Percentiles rank a stretch among this genome's conserved stretches.
Conservation (phyloP, 2,888 invertebrate genomes). For the Glyphotaelius pellucidus region DNA sequence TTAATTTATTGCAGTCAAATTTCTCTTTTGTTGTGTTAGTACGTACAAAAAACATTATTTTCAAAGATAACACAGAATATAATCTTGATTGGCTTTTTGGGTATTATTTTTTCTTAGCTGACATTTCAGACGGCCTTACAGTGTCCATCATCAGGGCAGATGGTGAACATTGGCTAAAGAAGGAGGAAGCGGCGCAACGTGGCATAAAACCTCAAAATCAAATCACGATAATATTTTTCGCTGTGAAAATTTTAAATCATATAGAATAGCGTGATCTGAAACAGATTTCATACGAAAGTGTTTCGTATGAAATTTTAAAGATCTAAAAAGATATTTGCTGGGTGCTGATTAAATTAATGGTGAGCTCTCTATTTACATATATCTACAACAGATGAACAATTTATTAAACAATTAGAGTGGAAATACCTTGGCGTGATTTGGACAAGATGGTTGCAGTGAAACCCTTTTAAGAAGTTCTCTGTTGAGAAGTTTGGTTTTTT, state of each 20-base stretch:
- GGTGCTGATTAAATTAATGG: not conserved
- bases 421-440: not conserved
- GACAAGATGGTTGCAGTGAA: not conserved
- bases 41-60: not conserved
- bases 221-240: too few relatives aligned
- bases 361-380: not conserved
- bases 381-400: not conserved
- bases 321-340: not conserved
- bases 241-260: too few relatives aligned
- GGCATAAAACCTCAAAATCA: too few relatives aligned
- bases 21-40: not conserved
- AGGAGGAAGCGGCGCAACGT: too few relatives aligned
- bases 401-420: not conserved
- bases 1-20: not conserved
- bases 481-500: too few relatives aligned
- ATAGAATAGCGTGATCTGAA: not conserved
- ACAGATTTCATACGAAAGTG: not conserved
- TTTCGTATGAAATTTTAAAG: not conserved
- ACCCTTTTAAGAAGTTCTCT: too few relatives aligned
- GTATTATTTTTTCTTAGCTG: too few relatives aligned
- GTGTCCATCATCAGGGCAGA: too few relatives aligned
- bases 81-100: too few relatives aligned
- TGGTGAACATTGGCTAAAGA: too few relatives aligned
- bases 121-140: too few relatives aligned
- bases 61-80: not conserved